A percentile compares a stretch with the other conserved stretches of the same genome.
Conservation (phyloP, 1,140 invertebrate species). For the Metopolophium dirhodum region DNA sequence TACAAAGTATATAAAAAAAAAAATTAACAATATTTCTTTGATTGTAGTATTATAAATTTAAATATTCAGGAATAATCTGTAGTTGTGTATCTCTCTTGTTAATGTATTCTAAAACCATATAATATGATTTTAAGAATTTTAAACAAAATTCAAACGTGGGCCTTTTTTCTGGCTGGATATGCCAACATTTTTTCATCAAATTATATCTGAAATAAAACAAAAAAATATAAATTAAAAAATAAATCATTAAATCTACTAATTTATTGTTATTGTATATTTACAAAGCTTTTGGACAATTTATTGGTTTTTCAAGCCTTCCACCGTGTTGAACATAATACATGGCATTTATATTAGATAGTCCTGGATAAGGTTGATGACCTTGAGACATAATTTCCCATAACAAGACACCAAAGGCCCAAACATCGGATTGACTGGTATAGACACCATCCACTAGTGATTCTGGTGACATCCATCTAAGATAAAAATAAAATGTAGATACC, state of each 20-base stretch:
- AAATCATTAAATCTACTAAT: no score
- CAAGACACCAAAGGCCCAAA: conserved; percentile 95
- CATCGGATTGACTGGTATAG: conserved; percentile 93
- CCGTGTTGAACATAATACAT: conserved; percentile 85
- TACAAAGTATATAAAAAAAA: no score
- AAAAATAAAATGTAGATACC: background rate
- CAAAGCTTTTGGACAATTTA: conserved; percentile 81
- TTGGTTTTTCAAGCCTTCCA: conserved; percentile 80
- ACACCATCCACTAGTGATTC: conserved; percentile 92
- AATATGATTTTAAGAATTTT: conserved; percentile 31
- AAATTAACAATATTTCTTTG: no score
- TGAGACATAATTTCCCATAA: conserved; percentile 97
- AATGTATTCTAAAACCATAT: background rate
- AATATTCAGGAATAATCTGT: background rate
- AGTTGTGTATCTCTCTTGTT: background rate
- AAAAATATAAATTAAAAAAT: no score
- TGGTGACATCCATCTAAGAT: conserved; percentile 84
- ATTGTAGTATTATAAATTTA: conserved; percentile 16
- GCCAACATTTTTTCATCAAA: conserved; percentile 82
- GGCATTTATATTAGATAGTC: conserved; percentile 88
- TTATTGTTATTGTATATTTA: conserved; percentile 65
- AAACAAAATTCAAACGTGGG: conserved; percentile 75
- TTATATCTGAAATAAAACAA: conserved; percentile 69
- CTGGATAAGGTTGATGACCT: conserved; percentile 95
- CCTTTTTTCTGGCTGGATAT: conserved; percentile 73